Percentiles rank a stretch among this genome's conserved stretches.
These are phyloP conservation scores for Heteromormyrus szaboi DNA, from an alignment of 2,797 vertebrate species.

Conservation along the genomic window DNA sequence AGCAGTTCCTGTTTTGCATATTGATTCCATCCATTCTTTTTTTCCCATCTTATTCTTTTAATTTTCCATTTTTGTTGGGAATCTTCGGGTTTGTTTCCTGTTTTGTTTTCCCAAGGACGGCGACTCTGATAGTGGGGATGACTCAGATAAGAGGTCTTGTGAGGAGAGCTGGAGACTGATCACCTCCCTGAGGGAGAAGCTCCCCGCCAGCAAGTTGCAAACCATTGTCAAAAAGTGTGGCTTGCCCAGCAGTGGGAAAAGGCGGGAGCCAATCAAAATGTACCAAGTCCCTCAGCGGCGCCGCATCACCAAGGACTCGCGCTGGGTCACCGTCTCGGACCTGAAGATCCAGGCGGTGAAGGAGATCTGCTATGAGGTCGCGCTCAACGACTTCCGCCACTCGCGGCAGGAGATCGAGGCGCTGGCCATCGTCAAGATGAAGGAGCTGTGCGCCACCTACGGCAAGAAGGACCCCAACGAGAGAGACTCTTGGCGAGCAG, in stretches of 20 bases:
- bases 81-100: constrained; percentile 78
- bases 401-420: constrained; percentile 97
- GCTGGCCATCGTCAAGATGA: constrained; percentile 97
- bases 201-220: constrained; percentile 98
- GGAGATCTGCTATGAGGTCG: constrained; percentile 98
- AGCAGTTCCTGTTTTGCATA: constrained; percentile 56
- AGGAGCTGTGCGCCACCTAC: constrained; percentile 91
- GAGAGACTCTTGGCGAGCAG: constrained; percentile 92
- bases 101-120: constrained; percentile 97
- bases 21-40: constrained; percentile 63
- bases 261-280: constrained; percentile 91
- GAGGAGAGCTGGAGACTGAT: constrained; percentile 99
- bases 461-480: constrained; percentile 96
- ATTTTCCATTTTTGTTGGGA: constrained; percentile 74
- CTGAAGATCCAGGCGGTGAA: constrained; percentile 99
- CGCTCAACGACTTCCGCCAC: constrained; percentile 94
- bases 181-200: constrained; percentile 98
- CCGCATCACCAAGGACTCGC: constrained; percentile 95
- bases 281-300: constrained; percentile 94
- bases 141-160: constrained; percentile 99
- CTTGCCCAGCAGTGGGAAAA: constrained; percentile 97
- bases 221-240: constrained; percentile 99
- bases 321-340: constrained; percentile 98
- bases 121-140: constrained; percentile 99
- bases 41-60: constrained; percentile 60